phyloP scores from a whole-genome alignment of 1,140 invertebrate species.

The Neuroterus valhalla region DNA sequence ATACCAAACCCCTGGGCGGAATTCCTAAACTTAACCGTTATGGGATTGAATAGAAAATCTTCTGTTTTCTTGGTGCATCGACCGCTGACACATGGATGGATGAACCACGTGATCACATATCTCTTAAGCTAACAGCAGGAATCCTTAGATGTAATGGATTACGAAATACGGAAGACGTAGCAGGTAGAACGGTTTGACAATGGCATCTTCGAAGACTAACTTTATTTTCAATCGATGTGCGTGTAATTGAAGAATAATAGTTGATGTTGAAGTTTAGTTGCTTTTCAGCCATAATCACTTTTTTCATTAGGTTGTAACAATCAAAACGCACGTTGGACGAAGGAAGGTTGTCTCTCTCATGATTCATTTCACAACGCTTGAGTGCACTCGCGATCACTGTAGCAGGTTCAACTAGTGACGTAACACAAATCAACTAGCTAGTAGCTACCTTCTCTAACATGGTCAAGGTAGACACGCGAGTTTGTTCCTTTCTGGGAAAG shows the following conservation, averaged over 20 bases:
- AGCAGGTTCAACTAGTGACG: conserved; percentile 54
- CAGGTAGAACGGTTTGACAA: too few species aligned
- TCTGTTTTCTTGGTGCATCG: background rate
- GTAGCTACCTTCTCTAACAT: conserved; percentile 50
- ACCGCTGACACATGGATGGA: too few species aligned
- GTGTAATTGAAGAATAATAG: too few species aligned
- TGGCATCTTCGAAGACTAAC: too few species aligned
- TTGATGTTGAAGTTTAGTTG: too few species aligned
- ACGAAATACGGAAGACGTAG: too few species aligned
- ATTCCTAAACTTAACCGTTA: conserved; percentile 6
- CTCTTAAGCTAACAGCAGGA: background rate
- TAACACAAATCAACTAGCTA: conserved; percentile 50
- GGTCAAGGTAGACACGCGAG: conserved; percentile 58
- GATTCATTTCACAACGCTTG: conserved; percentile 38
- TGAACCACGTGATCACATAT: background rate
- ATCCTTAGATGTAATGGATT: background rate
- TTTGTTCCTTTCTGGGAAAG: conserved; percentile 42
- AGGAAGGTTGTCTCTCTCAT: too few species aligned
- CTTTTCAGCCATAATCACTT: too few species aligned
- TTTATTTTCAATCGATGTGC: too few species aligned
- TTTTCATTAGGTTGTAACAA: too few species aligned
- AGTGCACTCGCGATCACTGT: conserved; percentile 53
- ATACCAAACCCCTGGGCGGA: conserved; percentile 14
- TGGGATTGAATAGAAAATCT: too few species aligned
- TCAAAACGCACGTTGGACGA: too few species aligned